A percentile compares a stretch with the other conserved stretches of the same genome.
Evolutionary conservation across 2,113 vertebrate species (phyloP).

Genomic region (Astur gentilis): DNA sequence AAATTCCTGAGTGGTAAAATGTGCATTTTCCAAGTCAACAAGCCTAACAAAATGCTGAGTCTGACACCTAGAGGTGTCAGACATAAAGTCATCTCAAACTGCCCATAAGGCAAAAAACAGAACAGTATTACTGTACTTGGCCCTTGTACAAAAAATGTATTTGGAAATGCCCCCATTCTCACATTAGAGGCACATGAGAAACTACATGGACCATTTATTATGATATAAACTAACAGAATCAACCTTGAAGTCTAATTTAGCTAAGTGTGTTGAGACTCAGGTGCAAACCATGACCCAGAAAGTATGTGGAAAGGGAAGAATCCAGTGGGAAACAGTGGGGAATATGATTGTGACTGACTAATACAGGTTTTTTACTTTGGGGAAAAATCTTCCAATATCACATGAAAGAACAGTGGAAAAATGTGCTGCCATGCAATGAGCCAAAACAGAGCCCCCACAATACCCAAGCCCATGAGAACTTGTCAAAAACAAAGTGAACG

Average conservation of each 20-base stretch:
- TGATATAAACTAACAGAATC: background rate
- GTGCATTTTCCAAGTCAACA: background rate
- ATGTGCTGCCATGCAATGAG: background rate
- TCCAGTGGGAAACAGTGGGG: background rate
- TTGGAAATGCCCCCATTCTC: background rate
- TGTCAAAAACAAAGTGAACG: background rate
- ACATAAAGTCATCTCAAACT: background rate
- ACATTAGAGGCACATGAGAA: background rate
- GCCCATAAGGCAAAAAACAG: background rate
- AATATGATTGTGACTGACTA: background rate
- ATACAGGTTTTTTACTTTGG: background rate
- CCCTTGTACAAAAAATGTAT: background rate
- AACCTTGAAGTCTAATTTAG: background rate
- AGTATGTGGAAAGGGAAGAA: background rate
- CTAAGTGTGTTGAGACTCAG: background rate
- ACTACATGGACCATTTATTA: background rate
- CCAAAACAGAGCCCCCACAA: background rate
- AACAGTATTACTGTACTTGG: background rate
- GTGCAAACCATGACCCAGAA: background rate
- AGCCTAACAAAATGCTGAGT: background rate
- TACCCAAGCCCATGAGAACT: background rate
- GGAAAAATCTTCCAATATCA: background rate
- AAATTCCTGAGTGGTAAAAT: background rate
- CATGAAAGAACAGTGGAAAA: background rate
- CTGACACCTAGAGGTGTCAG: slow-evolving; percentile 19